Evolutionary conservation across 2,888 invertebrate genomes (phyloP), one percentile per base, ranked within the genome.

Genomic region (Leptopilina myrica): DNA sequence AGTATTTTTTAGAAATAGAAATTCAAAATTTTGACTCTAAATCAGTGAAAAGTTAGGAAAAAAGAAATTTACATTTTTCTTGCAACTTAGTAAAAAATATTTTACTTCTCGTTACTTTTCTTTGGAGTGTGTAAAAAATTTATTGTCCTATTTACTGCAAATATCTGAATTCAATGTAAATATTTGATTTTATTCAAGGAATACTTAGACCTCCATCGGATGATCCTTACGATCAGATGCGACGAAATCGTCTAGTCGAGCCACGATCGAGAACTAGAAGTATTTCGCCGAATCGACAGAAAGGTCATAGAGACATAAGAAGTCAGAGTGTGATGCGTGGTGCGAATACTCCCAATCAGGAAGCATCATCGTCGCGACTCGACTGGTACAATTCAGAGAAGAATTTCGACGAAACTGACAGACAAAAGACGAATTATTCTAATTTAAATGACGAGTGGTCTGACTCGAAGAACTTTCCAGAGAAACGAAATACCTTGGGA

Each of bases 171-270:
- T 43, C 8, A 8, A 43, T 43, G 7, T 43, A 6, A 43, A 59
- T 7, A 6, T 81, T 75, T 46, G 73, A 78, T 64, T 11, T 65
- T 6, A 80, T 49, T 11, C 1, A 64, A 91, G 91, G 91, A 77
- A 87, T 92, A 77, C 85, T 91, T 80, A 88, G 89, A 78, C 83
- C 90, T n/a, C 83, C 89, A 65, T 83, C 84, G 43, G 91, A 91
- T 84, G 91, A 97, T 92, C 97, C 97, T 0, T 97, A 97, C 91
- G 96, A 97, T 91, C 93, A 96, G 84, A 96, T 97, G 95, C 93
- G 97, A 87, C 94, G 96, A 84, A 96, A 95, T 84, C 93, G 97
- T 80, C 91, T 97, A 79, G 93, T 94, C 56, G 95, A 95, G 73
- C 95, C 95, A 1, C 92, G 93, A 80, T 89, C 89, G 3, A 86